Evolutionary conservation across 2,113 vertebrate genomes (phyloP), one percentile per base, ranked within the genome.

Genomic region (Notothenia rossii): DNA sequence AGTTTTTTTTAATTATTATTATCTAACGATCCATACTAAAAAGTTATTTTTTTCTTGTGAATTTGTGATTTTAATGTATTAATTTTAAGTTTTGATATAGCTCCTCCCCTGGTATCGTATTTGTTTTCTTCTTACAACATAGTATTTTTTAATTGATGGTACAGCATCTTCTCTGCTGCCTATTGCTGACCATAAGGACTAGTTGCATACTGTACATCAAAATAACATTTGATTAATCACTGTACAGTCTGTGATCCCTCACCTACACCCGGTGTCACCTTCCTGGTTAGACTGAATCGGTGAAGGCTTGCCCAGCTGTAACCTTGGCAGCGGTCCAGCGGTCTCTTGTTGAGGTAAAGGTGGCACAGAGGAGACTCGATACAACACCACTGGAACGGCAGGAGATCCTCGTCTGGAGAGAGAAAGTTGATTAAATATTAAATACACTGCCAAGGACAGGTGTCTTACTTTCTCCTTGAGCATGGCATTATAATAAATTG

Each of bases 311-410:
- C 17, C 91, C 89, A 94, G 72, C 93, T 89, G 59, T 93, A 94
- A 51, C 93, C 92, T 56, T 94, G 92, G 67, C 96, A 96, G 11
- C 92, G 90, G 71, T 96, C 95, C 59, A 90, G 46, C 3, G 95
- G 96, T 48, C 95, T 93, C 86, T 95, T 96, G 33, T 77, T 74
- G 51, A 95, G 89, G 78, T 95, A 96, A 18, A 94, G 85, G 74
- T 94, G 89, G 65, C 95, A 96, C 1, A 95, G 85, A 4, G 93
- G 67, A 61, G 95, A 94, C 43, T 94, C 89, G 4, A 93, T 78
- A 74, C 96, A 96, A 68, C 96, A 96, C 96, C 95, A 95, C 71
- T 95, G 93, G 81, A 96, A 96, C 0, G 96, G 96, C 60, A 95
- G 80, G 25, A 96, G 92, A 59, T 96, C 95, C 40, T 89, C 90